Evolutionary conservation across 2,888 invertebrate genomes (phyloP).

Genomic region (Drosophila acutilabella): DNA sequence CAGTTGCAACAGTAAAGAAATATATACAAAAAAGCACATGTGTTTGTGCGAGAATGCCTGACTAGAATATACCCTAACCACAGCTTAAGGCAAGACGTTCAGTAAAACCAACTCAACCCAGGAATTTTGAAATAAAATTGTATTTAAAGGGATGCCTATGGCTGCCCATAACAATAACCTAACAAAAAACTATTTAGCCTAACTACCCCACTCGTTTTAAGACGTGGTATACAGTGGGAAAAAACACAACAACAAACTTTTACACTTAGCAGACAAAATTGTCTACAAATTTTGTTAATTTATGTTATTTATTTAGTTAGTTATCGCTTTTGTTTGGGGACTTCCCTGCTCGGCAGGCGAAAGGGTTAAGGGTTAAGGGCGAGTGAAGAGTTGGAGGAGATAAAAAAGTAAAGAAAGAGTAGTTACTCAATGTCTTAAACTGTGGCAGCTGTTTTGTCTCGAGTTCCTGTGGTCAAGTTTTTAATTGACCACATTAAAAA

Average conservation of each 20-base stretch:
- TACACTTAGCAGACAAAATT: constrained; percentile 77
- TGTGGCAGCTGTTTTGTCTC: constrained; percentile 45
- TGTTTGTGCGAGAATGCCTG: neutral
- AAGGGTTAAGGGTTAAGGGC: neutral
- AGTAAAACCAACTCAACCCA: no score
- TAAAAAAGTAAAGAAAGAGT: neutral
- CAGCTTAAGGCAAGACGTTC: no score
- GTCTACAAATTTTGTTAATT: constrained; percentile 78
- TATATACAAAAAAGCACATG: neutral
- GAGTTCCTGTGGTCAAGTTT: constrained; percentile 54
- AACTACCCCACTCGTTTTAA: neutral
- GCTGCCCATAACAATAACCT: no score
- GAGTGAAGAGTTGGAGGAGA: neutral
- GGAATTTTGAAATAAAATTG: no score
- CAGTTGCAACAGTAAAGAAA: constrained; percentile 21
- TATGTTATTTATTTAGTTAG: constrained; percentile 80
- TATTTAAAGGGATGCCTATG: no score
- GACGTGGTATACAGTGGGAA: constrained; percentile 12
- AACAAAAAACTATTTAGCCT: neutral
- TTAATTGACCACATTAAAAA: constrained; percentile 52
- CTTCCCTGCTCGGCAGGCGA: neutral
- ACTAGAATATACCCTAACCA: neutral
- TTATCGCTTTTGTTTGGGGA: constrained; percentile 67
- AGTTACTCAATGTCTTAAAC: constrained; percentile 1
- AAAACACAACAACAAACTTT: constrained; percentile 64